Evolutionary conservation across 2,113 vertebrate genomes (phyloP), one percentile per base, ranked within the genome.

Genomic region (Oenanthe oenanthe): DNA sequence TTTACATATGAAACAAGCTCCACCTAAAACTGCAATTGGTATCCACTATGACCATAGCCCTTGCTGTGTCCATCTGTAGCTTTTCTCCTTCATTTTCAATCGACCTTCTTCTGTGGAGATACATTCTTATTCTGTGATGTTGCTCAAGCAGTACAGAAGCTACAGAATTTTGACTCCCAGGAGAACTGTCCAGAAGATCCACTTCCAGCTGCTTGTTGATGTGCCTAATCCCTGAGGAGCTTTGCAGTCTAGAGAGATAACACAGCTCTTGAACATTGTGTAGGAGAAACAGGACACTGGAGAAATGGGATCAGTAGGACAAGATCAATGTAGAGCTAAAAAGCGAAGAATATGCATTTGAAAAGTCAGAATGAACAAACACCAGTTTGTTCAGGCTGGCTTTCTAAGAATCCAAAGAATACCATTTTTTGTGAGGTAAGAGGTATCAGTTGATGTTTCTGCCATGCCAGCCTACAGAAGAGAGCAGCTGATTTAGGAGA

Each of bases 391-490:
- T 20, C 77, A 43, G 15, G 8, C 8, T 81, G 18, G 18, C 14
- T n/a, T 62, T 57, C 29, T 62, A 77, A 38, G 7, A 28, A 19
- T 63, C 22, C 31, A 56, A 53, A n/a, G 9, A 63, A 60, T 38
- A n/a, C 4, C 13, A 26, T 3, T 47, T 34, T 90, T 61, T 38
- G 6, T 3, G 2, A 2, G 4, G 3, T 28, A 25, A 20, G 11
- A 83, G 4, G 4, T n/a, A 14, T 20, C 17, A 28, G 21, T 47
- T 70, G 13, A 14, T 75, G 16, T 56, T 71, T 66, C 29, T 67
- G 10, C 5, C 7, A 42, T 20, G 20, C 18, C 24, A 31, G 7
- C 6, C 45, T 47, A 71, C 16, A 4, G 34, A 56, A 54, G 18
- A 61, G 8, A 91, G 29, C 9, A 50, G 4, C 9, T 58, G 16